These are phyloP conservation scores for Anorthoa munda DNA, from an alignment of 2,888 invertebrate genomes.

Conservation along the genomic window DNA sequence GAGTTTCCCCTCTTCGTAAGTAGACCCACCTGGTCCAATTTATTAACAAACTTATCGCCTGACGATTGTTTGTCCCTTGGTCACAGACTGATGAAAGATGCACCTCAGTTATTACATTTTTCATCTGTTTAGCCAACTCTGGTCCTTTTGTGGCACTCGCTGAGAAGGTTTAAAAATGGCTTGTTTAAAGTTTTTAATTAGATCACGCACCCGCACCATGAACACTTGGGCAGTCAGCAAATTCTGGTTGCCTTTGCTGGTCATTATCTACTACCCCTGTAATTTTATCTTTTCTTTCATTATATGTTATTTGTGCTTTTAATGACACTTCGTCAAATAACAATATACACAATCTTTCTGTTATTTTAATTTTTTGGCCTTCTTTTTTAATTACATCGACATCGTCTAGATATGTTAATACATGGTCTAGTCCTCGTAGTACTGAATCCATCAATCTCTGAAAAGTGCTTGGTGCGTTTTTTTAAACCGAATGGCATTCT, in stretches of 20 bases:
- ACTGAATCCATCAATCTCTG: constrained; percentile 73
- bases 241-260: background rate
- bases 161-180: background rate
- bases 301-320: constrained; percentile 5
- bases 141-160: constrained; percentile 13
- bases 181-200: constrained; percentile 3
- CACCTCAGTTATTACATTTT: background rate
- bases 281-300: constrained; percentile 4
- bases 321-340: background rate
- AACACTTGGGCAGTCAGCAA: constrained; percentile 16
- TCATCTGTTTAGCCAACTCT: constrained; percentile 7
- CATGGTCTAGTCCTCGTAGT: constrained; percentile 67
- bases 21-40: constrained; percentile 12
- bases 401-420: constrained; percentile 41
- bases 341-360: background rate
- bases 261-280: constrained; percentile 1
- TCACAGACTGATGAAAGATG: constrained; percentile 15
- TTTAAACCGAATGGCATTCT: constrained; percentile 54
- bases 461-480: constrained; percentile 69
- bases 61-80: constrained; percentile 5
- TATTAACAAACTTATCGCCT: constrained; percentile 3
- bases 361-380: background rate
- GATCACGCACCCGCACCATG: background rate
- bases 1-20: background rate
- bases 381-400: constrained; percentile 14